phyloP scores from a whole-genome alignment of 2,113 vertebrate species.

The Zosterops lateralis region DNA sequence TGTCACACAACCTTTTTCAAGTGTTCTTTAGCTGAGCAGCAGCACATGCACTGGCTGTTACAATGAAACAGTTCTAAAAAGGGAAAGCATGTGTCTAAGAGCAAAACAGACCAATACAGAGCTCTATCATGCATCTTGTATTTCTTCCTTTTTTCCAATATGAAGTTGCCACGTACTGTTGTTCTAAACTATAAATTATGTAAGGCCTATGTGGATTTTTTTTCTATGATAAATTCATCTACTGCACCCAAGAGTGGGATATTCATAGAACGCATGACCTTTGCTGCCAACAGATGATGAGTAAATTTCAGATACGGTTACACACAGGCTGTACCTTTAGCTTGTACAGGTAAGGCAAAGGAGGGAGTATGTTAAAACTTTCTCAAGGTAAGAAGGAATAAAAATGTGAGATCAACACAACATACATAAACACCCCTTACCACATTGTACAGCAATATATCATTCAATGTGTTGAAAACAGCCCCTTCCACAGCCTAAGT shows the following conservation, averaged over 20 bases:
- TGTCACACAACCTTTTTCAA: constrained; percentile 67
- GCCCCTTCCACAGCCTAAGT: background rate
- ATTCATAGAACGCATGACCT: background rate
- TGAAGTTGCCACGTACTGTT: background rate
- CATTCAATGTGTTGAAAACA: background rate
- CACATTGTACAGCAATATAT: fast-evolving
- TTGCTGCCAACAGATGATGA: background rate
- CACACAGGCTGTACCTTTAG: background rate
- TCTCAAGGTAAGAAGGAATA: background rate
- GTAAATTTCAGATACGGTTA: background rate
- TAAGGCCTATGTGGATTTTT: background rate
- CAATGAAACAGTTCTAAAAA: constrained; percentile 60
- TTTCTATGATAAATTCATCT: background rate
- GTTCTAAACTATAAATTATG: background rate
- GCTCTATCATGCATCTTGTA: background rate
- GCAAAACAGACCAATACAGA: constrained; percentile 9
- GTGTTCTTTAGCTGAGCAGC: constrained; percentile 64
- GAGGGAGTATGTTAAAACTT: background rate
- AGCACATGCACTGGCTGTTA: constrained; percentile 50
- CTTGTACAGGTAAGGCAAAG: background rate
- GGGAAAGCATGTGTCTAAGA: background rate
- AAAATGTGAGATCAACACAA: background rate
- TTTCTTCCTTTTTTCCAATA: background rate
- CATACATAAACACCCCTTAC: background rate
- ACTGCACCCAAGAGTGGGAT: background rate